Conservation (phyloP, 23 tunicate species). For the Trididemnum clinides region DNA sequence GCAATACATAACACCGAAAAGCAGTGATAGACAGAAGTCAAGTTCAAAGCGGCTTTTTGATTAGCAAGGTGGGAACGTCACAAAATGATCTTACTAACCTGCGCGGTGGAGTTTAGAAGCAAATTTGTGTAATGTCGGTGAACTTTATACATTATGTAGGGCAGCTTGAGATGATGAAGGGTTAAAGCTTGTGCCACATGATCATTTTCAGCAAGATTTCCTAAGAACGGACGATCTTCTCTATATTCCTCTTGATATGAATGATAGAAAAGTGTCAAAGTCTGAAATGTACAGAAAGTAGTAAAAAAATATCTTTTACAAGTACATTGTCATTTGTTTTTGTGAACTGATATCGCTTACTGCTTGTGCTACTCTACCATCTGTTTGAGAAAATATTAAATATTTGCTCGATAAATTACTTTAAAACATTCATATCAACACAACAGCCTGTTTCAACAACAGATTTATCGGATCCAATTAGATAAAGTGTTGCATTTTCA, state of each 20-base stretch:
- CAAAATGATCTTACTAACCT: conserved; percentile 26
- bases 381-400: no score
- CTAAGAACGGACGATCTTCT: conserved; percentile 86
- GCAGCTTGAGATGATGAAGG: conserved; percentile 81
- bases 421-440: no score
- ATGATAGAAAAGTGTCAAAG: conserved; percentile 87
- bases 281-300: no score
- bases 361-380: no score
- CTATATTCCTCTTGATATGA: conserved; percentile 90
- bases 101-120: conserved; percentile 43
- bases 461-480: no score
- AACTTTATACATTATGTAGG: conserved; percentile 83
- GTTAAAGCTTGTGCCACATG: conserved; percentile 78
- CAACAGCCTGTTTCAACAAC: no score
- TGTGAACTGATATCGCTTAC: no score
- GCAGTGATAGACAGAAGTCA: not conserved
- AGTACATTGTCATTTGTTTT: no score
- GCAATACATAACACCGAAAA: not conserved
- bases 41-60: not conserved
- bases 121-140: conserved; percentile 80
- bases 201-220: conserved; percentile 83
- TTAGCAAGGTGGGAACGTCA: not conserved
- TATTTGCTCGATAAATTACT: no score
- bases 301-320: no score
- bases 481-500: no score